A percentile compares a stretch with the other conserved stretches of the same genome.
phyloP scores from a whole-genome alignment of 1,140 invertebrate genomes.

The Zaprionus lachaisei region DNA sequence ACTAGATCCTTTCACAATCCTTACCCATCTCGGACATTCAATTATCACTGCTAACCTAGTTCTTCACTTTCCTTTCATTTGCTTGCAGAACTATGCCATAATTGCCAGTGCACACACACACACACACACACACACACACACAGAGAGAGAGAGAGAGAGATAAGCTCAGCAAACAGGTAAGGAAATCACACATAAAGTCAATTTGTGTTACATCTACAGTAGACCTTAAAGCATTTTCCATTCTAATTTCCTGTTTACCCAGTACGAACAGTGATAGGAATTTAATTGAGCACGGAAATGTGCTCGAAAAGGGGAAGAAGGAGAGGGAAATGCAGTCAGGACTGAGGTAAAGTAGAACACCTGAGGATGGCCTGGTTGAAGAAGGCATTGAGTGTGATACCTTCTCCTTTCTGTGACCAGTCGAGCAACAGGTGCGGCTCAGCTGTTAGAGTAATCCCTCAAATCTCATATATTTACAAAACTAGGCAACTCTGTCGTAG shows the following conservation, averaged over 20 bases:
- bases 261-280: slow-evolving; percentile 21
- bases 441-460: neutral
- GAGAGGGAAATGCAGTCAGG: neutral
- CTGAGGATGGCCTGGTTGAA: too few species aligned
- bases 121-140: slow-evolving; percentile 24
- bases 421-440: neutral
- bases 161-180: slow-evolving; percentile 43
- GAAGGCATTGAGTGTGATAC: too few species aligned
- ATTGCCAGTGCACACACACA: slow-evolving; percentile 41
- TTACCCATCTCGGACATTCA: neutral
- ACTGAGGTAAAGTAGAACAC: slow-evolving; percentile 11
- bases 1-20: too few species aligned
- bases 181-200: slow-evolving; percentile 73
- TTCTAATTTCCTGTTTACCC: slow-evolving; percentile 66
- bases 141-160: neutral
- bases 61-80: slow-evolving; percentile 27
- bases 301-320: slow-evolving; percentile 28
- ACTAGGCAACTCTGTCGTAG: neutral
- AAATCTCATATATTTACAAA: neutral
- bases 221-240: slow-evolving; percentile 63
- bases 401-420: neutral
- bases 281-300: slow-evolving; percentile 76
- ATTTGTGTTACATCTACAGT: slow-evolving; percentile 57
- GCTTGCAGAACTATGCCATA: slow-evolving; percentile 66
- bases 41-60: slow-evolving; percentile 53